These are phyloP conservation scores for Hyppa rectilinea DNA, from an alignment of 2,888 invertebrate genomes.

Conservation along the genomic window DNA sequence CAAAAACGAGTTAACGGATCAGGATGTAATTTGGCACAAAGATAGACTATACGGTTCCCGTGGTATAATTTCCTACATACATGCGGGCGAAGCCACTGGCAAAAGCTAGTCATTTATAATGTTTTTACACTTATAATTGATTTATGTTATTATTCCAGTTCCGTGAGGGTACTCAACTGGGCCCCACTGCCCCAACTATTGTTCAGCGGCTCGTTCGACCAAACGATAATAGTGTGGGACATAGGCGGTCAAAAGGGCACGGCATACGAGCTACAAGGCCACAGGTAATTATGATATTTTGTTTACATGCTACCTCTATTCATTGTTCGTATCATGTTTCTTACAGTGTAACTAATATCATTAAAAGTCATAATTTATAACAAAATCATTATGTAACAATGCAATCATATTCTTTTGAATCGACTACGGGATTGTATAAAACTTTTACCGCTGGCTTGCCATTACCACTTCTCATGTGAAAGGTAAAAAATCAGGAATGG, in stretches of 20 bases:
- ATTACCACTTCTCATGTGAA: too few species aligned
- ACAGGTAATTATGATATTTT: slow-evolving; percentile 91
- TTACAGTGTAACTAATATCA: background rate
- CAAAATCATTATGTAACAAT: background rate
- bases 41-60: too few species aligned
- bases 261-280: slow-evolving; percentile 99
- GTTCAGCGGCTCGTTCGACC: slow-evolving; percentile 99
- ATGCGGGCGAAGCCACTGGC: too few species aligned
- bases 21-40: too few species aligned
- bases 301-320: slow-evolving; percentile 3
- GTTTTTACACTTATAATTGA: too few species aligned
- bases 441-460: too few species aligned
- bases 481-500: background rate
- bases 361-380: background rate
- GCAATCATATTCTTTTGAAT: background rate
- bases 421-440: too few species aligned
- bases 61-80: too few species aligned
- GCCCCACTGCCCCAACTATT: slow-evolving; percentile 96
- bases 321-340: slow-evolving; percentile 20
- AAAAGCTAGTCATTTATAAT: too few species aligned
- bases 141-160: slow-evolving; percentile 82
- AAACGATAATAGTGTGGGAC: slow-evolving; percentile 99
- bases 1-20: too few species aligned
- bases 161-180: slow-evolving; percentile 98
- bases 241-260: slow-evolving; percentile 99